Percentiles rank a stretch among this genome's conserved stretches.
These are phyloP conservation scores for Tipula helvola DNA, from an alignment of 2,888 invertebrate species.

Conservation along the genomic window DNA sequence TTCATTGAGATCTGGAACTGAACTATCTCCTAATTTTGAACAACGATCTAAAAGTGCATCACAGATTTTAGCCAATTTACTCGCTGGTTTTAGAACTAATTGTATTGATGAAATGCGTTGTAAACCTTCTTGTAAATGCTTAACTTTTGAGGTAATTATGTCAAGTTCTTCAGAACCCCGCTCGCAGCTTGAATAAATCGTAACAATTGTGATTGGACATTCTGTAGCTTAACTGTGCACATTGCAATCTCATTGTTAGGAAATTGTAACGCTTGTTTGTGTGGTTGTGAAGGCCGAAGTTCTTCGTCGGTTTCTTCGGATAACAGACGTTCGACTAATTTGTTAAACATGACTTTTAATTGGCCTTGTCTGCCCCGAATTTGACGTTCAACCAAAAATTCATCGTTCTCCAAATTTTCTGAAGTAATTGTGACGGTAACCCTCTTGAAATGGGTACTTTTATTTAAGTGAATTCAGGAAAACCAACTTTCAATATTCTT, in stretches of 20 bases:
- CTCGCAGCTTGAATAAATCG: neutral
- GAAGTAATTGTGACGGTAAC: neutral
- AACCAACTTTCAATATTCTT: no score
- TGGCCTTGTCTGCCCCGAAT: neutral
- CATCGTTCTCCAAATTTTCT: neutral
- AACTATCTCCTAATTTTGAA: neutral
- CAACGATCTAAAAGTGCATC: no score
- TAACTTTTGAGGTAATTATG: no score
- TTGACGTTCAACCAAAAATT: neutral
- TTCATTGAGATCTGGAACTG: neutral
- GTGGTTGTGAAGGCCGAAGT: neutral
- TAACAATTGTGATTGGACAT: neutral
- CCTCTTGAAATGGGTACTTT: neutral
- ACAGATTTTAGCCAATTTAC: no score
- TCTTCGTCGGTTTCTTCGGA: neutral
- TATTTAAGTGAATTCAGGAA: no score
- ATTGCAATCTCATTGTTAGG: neutral
- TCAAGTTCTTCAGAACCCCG: no score
- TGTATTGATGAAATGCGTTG: no score
- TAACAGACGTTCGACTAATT: neutral
- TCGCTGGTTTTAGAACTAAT: no score
- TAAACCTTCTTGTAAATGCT: no score
- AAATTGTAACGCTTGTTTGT: neutral
- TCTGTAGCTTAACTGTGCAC: neutral
- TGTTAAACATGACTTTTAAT: neutral